Evolutionary conservation across 2,888 invertebrate species (phyloP), one percentile per base, ranked within the genome.

Genomic region (Ligdia adustata): DNA sequence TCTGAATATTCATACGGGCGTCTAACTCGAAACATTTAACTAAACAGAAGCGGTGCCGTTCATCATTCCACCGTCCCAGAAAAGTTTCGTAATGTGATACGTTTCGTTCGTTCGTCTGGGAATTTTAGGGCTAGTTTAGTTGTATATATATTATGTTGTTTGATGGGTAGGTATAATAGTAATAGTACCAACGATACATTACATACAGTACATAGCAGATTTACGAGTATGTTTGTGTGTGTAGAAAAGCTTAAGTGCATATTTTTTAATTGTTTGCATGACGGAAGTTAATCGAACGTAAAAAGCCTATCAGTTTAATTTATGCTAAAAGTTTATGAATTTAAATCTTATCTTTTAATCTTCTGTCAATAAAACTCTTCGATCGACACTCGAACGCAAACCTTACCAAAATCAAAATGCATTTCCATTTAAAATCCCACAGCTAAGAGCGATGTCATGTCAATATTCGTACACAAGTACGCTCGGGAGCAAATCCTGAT

Each of bases 1-100:
- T 60, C 60, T 72, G 72, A 70, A 74, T 74, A 72, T 75, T 74
- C 71, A 71, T 73, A 65, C 61, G 60, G 52, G 60, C 65, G 66
- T 62, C 65, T 66, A 66, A 64, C 67, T 66, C 56, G 60, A 53
- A 64, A 60, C 64, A 66, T 69, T 70, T 65, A 65, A 64, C 62
- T 70, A 57, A 56, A 62, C 48, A 50, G 51, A 50, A 50, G 43
- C 39, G 46, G 45, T 42, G 32, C 54, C 47, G 61, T 59, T 55
- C 42, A 55, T 60, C 51, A 60, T 57, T 49, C 47, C 41, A 45
- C 39, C 51, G 44, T 52, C 53, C 49, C 53, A 52, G 41, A 42
- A 52, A 59, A 55, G 46, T 58, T 60, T 54, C 46, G 48, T 54
- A 55, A 59, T 49, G 51, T 39, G 50, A 55, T 55, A 52, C 52